Percentiles rank a stretch among this genome's conserved stretches.
phyloP scores from a whole-genome alignment of 2,888 invertebrate genomes.

The Acleris laterana region DNA sequence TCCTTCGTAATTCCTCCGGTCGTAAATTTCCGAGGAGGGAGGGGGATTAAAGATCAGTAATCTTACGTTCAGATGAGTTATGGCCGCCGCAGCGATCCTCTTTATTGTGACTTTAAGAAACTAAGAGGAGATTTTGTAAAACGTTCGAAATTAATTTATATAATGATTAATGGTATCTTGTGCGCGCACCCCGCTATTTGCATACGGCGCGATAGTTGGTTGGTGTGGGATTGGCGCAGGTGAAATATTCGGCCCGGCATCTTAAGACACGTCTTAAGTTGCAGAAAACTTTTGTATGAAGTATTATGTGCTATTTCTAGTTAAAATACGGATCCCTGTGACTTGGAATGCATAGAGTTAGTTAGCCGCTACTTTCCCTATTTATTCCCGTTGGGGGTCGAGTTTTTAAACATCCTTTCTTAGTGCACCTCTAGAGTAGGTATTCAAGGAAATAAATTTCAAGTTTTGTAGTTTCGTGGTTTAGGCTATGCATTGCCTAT shows the following conservation, averaged over 20 bases:
- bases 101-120: conserved; percentile 85
- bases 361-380: no score
- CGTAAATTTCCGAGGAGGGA: conserved; percentile 89
- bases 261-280: background rate
- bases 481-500: no score
- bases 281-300: no score
- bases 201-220: conserved; percentile 58
- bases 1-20: conserved; percentile 85
- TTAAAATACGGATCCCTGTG: no score
- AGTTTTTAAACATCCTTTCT: no score
- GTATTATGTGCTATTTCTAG: no score
- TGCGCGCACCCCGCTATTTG: conserved; percentile 71
- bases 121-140: conserved; percentile 83
- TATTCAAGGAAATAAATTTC: no score
- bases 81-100: conserved; percentile 81
- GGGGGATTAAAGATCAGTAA: conserved; percentile 91
- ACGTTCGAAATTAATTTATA: conserved; percentile 84
- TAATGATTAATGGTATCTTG: conserved; percentile 81
- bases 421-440: no score
- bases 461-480: no score
- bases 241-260: background rate
- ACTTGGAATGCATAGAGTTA: no score
- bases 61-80: conserved; percentile 89
- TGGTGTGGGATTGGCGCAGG: background rate
- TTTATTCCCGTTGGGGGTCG: no score